Conservation (phyloP, 2,113 vertebrate species). For the Euleptes europaea region DNA sequence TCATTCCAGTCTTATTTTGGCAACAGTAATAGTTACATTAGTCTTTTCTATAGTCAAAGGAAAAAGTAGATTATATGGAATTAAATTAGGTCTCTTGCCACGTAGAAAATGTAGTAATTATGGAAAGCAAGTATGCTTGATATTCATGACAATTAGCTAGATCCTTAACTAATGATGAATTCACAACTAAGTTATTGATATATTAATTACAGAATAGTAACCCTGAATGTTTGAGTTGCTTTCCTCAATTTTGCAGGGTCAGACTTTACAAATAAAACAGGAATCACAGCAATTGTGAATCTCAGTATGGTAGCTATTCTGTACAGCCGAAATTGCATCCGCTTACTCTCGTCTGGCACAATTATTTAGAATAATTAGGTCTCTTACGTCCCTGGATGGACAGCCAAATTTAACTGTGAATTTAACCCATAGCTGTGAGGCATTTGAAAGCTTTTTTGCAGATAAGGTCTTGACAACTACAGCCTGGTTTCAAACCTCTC, state of each 20-base stretch:
- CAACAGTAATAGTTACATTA: slow-evolving; percentile 25
- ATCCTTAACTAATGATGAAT: background rate
- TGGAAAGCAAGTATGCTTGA: background rate
- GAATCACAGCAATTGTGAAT: no score
- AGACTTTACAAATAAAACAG: background rate
- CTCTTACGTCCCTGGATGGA: no score
- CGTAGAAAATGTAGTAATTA: background rate
- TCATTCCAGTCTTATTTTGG: slow-evolving; percentile 3
- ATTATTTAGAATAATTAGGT: no score
- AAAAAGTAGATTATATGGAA: slow-evolving; percentile 34
- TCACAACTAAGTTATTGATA: background rate
- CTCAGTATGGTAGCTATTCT: no score
- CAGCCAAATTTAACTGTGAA: no score
- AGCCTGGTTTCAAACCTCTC: no score
- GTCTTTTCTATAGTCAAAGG: slow-evolving; percentile 18
- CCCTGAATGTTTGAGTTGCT: background rate
- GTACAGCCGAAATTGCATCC: no score
- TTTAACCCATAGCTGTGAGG: no score
- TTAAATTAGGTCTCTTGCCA: slow-evolving; percentile 16
- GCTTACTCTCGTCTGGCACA: no score
- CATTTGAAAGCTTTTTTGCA: no score
- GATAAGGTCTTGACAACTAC: no score
- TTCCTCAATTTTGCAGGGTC: background rate
- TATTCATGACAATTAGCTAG: background rate
- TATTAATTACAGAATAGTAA: background rate